Evolutionary conservation across 2,888 invertebrate genomes (phyloP), one percentile per base, ranked within the genome.

Genomic region (Ochlodes sylvanus): DNA sequence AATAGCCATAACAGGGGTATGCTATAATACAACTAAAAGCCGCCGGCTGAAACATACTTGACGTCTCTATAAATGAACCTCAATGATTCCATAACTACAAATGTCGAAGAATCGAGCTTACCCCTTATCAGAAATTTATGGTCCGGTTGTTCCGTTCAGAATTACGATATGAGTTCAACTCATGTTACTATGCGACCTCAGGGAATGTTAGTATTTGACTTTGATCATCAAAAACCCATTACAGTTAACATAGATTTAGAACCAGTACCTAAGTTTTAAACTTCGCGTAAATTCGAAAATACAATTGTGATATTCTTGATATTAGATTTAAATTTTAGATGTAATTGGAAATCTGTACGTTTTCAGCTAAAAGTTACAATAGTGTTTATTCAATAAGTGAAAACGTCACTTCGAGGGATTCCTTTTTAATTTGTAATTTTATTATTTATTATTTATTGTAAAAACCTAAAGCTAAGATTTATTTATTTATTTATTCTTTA

Each of bases 101-200:
- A 12, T 58, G 42, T 58, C 58, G 58, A n/a, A 54, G 21, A 54
- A 21, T 21, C 42, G 7, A 54, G 42, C 19, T 21, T 21, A 58
- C 21, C 58, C 58, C 58, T 42, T 58, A 58, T 58, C 58, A 58
- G 21, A 58, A 21, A 58, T 58, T 58, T 58, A 58, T 58, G 21
- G 21, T 41, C n/a, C 42, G 21, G 42, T 42, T 42, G 42, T 41
- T 38, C 21, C n/a, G 42, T 58, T 21, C 21, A 21, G 58, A 41
- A 57, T 58, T 58, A 42, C 21, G 58, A 58, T 19, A 42, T 19
- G 42, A 58, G 21, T 27, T 58, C 42, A 42, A 14, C 19, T 58
- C 42, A 42, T 42, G 42, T 58, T 47, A 47, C 17, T 19, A 44
- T 47, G 10, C 50, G 50, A 19, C 50, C 19, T 19, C 5, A n/a